These are phyloP conservation scores for Ciconia stormi DNA, from an alignment of 2,113 vertebrate genomes.

Conservation along the genomic window DNA sequence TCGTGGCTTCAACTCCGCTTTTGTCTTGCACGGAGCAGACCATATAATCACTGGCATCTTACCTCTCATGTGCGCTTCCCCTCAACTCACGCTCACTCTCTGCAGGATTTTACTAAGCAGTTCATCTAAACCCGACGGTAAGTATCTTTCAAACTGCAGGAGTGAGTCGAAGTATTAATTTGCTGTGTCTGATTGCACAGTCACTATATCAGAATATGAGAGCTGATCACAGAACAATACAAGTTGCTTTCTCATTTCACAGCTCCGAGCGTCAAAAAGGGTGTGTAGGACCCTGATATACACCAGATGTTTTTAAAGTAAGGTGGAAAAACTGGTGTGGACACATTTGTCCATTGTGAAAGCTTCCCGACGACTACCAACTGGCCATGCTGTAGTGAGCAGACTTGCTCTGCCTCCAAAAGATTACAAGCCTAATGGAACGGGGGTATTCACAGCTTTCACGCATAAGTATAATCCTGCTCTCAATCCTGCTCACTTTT, in stretches of 20 bases:
- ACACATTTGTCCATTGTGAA: neutral
- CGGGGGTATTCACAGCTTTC: neutral
- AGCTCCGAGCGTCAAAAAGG: neutral
- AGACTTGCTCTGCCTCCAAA: neutral
- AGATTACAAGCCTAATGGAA: neutral
- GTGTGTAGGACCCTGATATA: neutral
- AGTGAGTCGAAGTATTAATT: constrained; percentile 51
- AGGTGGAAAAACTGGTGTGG: constrained; percentile 13
- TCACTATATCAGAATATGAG: constrained; percentile 11
- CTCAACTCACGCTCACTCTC: neutral
- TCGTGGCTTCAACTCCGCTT: neutral
- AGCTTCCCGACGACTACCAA: neutral
- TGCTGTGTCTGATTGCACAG: constrained; percentile 47
- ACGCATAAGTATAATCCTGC: neutral
- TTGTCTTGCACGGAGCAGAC: neutral
- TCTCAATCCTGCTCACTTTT: neutral
- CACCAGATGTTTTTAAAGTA: constrained; percentile 43
- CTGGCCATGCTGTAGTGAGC: neutral
- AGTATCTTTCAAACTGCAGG: constrained; percentile 36
- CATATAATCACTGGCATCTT: neutral
- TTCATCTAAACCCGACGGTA: neutral
- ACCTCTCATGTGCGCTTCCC: rapidly evolving
- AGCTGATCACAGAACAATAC: constrained; percentile 50
- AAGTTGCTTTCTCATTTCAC: constrained; percentile 62
- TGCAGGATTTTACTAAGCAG: neutral